Evolutionary conservation across 1,140 invertebrate genomes (phyloP).

Genomic region (Drosophila nebulosa): DNA sequence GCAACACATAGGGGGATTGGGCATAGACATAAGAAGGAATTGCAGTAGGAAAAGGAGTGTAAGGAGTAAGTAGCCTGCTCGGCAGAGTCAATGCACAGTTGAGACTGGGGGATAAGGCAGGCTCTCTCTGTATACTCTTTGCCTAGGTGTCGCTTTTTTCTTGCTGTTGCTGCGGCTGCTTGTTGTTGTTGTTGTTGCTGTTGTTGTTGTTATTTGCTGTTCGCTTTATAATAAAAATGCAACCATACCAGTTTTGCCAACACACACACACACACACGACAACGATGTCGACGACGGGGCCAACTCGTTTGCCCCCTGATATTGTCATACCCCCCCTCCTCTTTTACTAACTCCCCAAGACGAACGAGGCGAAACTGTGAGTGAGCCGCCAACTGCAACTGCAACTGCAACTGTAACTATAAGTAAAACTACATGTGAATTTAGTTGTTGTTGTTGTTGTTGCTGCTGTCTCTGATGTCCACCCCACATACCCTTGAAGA

Average conservation of each 20-base stretch:
- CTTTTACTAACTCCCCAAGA: constrained; percentile 2
- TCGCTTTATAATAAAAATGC: constrained; percentile 59
- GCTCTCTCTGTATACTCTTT: constrained; percentile 33
- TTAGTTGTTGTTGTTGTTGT: constrained; percentile 18
- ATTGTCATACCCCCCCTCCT: constrained; percentile 22
- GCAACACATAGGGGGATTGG: too few species aligned
- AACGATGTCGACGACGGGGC: constrained; percentile 35
- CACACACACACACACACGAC: too few species aligned
- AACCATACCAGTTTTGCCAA: constrained; percentile 61
- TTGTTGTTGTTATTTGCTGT: constrained; percentile 25
- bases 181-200: constrained; percentile 27
- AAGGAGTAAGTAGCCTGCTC: background rate
- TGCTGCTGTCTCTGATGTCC: background rate
- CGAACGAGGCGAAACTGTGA: constrained; percentile 12
- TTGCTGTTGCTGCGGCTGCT: background rate
- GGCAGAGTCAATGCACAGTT: background rate
- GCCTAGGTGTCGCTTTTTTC: constrained; percentile 54
- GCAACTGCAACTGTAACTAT: constrained; percentile 34
- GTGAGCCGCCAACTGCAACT: constrained; percentile 11
- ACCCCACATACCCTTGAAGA: constrained; percentile 30
- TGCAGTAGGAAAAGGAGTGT: background rate
- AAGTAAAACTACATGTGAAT: constrained; percentile 43
- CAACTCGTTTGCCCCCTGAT: constrained; percentile 48
- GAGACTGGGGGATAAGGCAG: constrained; percentile 1
- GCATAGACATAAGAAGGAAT: constrained; percentile 44